phyloP scores from a whole-genome alignment of 2,797 vertebrate genomes.

The Liasis olivaceus region DNA sequence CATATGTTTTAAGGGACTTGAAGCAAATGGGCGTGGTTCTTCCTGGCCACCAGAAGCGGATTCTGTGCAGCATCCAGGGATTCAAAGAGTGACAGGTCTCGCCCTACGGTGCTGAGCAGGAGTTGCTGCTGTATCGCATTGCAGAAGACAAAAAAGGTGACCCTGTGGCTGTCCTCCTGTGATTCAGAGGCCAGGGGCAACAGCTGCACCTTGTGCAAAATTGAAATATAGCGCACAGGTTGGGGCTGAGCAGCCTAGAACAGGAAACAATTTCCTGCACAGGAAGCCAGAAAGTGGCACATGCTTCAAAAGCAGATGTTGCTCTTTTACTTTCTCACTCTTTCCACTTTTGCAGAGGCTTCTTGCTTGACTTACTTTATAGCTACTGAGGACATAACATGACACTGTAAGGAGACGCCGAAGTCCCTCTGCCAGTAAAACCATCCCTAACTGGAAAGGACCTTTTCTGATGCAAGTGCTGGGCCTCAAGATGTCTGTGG shows the following conservation, averaged over 20 bases:
- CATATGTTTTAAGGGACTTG: conserved; percentile 81
- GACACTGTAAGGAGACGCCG: not conserved
- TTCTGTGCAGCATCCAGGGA: conserved; percentile 89
- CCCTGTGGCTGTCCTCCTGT: not conserved
- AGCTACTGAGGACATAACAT: not conserved
- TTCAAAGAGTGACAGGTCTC: conserved; percentile 72
- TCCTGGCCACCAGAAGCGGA: conserved; percentile 95
- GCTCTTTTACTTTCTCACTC: not conserved
- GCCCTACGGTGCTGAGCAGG: conserved; percentile 37
- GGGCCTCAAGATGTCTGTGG: not conserved
- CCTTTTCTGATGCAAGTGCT: not conserved
- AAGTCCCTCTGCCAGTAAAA: not conserved
- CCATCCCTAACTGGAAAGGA: not conserved
- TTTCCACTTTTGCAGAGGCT: not conserved
- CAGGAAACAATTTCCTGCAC: not conserved
- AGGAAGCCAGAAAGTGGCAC: not conserved
- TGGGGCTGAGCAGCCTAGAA: not conserved
- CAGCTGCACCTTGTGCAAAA: not conserved
- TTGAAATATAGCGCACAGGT: not conserved
- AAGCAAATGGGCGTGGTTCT: conserved; percentile 91
- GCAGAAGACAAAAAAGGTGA: not conserved
- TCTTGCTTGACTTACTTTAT: not conserved
- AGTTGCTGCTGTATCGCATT: conserved; percentile 50
- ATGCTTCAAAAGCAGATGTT: not conserved
- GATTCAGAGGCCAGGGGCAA: too few species aligned